Conservation (phyloP, 2,797 vertebrate genomes). For the Chlorospingus semifuscus region DNA sequence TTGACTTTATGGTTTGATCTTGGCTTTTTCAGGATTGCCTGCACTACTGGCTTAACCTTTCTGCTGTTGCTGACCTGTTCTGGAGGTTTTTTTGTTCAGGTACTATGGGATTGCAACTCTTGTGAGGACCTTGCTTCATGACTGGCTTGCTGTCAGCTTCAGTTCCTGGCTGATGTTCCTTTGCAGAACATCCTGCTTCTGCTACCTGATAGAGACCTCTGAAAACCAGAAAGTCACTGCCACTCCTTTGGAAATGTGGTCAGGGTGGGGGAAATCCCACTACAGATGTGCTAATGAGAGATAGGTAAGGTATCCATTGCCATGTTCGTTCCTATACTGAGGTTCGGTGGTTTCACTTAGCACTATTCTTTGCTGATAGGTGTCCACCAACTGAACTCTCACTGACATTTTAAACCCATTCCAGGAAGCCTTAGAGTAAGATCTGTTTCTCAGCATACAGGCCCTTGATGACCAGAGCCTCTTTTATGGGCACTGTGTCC, state of each 20-base stretch:
- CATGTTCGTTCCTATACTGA: background rate
- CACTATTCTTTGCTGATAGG: background rate
- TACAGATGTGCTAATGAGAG: background rate
- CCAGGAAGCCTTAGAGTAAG: background rate
- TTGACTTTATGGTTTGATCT: background rate
- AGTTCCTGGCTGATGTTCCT: background rate
- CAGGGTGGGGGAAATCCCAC: background rate
- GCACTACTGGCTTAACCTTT: background rate
- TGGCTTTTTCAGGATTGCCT: background rate
- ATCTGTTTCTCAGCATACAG: background rate
- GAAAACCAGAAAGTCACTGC: background rate
- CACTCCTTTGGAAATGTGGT: background rate
- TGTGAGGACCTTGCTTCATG: background rate
- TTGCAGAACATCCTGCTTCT: background rate
- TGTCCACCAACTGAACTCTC: background rate
- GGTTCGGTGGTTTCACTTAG: background rate
- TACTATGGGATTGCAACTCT: background rate
- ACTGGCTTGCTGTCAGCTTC: background rate
- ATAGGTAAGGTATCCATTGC: background rate
- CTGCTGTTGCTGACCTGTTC: background rate
- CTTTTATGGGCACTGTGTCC: background rate
- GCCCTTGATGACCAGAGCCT: background rate
- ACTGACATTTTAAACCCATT: background rate
- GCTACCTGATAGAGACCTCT: background rate
- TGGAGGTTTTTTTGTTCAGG: background rate